phyloP scores from a whole-genome alignment of 2,113 vertebrate genomes.

The Girardinichthys multiradiatus region DNA sequence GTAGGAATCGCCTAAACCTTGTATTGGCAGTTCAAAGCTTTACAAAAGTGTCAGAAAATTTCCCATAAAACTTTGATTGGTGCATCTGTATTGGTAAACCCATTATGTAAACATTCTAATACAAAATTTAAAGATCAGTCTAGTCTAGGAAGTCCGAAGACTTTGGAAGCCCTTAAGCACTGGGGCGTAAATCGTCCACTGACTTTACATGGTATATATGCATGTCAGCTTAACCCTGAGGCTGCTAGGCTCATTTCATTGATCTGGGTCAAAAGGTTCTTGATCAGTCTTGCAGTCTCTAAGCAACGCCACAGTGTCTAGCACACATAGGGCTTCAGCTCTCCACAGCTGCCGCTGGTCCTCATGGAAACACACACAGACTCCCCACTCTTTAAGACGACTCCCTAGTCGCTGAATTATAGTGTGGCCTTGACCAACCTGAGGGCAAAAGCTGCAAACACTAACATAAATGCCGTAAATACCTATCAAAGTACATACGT shows the following conservation, averaged over 20 bases:
- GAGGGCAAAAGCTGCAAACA: slow-evolving; percentile 48
- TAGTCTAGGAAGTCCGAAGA: too few relatives aligned
- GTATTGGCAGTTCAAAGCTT: too few relatives aligned
- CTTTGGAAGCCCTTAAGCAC: too few relatives aligned
- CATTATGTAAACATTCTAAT: too few relatives aligned
- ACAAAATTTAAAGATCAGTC: too few relatives aligned
- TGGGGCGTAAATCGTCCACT: too few relatives aligned
- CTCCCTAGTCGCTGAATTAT: slow-evolving; percentile 69
- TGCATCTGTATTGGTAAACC: too few relatives aligned
- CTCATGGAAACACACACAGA: slow-evolving; percentile 78
- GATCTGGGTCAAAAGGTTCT: slow-evolving; percentile 80
- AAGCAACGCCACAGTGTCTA: slow-evolving; percentile 72
- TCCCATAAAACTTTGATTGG: too few relatives aligned
- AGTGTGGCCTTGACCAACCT: slow-evolving; percentile 36
- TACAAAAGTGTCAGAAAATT: too few relatives aligned
- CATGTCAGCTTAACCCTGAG: slow-evolving; percentile 32
- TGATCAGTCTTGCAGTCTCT: slow-evolving; percentile 66
- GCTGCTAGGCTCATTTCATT: slow-evolving; percentile 62
- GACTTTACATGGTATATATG: neutral
- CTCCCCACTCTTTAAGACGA: slow-evolving; percentile 56
- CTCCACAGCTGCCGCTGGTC: slow-evolving; percentile 75
- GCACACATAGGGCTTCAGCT: slow-evolving; percentile 62
- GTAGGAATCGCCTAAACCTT: too few relatives aligned
- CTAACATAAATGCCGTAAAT: slow-evolving; percentile 12
- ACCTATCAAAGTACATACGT: slow-evolving; percentile 15